Percentiles rank a stretch among this genome's conserved stretches.
Evolutionary conservation across 1,140 invertebrate genomes (phyloP).

Genomic region (Kradibia gibbosae): DNA sequence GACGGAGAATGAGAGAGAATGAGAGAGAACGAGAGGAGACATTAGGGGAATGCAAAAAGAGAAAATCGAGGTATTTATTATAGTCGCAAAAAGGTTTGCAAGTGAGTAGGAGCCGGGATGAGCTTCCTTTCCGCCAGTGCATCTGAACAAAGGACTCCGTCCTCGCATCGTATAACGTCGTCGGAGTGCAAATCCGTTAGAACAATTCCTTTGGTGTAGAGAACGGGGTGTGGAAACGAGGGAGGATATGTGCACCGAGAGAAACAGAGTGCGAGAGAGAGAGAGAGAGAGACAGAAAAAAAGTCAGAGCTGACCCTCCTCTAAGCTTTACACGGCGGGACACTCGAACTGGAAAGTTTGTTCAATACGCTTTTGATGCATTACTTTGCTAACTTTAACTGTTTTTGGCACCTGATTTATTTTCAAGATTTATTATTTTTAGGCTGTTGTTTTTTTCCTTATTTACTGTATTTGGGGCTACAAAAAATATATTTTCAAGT

Average conservation of each 20-base stretch:
- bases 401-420: slow-evolving; percentile 34
- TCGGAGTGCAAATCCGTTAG: neutral
- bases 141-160: neutral
- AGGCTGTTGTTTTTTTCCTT: neutral
- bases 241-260: neutral
- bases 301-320: slow-evolving; percentile 24
- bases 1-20: too few species aligned
- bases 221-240: neutral
- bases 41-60: slow-evolving; percentile 19
- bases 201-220: neutral
- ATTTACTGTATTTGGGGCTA: neutral
- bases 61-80: slow-evolving; percentile 54
- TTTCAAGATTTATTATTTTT: slow-evolving; percentile 4
- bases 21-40: slow-evolving; percentile 45
- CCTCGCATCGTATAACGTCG: neutral
- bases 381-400: slow-evolving; percentile 58
- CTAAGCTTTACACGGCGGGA: neutral
- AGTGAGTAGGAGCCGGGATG: neutral
- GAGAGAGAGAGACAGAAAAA: neutral
- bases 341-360: slow-evolving; percentile 48
- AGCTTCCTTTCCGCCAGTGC: neutral
- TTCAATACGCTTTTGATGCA: slow-evolving; percentile 54
- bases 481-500: too few species aligned
- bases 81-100: slow-evolving; percentile 49
- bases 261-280: neutral